Base-by-base conservation (phyloP, 2,888 invertebrate genomes). In the Drosophila lutescens region DNA sequence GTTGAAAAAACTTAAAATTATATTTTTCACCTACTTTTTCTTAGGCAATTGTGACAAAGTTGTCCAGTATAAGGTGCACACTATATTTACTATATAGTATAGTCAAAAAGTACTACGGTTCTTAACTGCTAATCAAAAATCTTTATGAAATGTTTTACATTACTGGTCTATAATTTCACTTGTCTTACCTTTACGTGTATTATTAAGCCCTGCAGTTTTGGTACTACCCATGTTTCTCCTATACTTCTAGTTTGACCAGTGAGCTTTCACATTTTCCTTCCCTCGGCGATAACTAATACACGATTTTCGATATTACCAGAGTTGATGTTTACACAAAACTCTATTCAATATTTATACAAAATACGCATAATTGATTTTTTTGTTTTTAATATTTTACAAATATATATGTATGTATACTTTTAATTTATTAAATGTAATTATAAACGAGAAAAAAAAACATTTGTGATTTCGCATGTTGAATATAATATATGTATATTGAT, bases 361-460 rank as follows among this genome's bases (percentile, higher is more conserved):
- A 43, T 43, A 43, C 20, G 20, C 43, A 13, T 43, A 43, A 20
- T 38, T 60, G 38, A 43, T 60, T 71, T 65, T 70, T 62, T 62
- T 61, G 56, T 73, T 72, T 68, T 67, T 69, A 63, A 69, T 74
- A 60, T 71, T 66, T 79, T 71, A 55, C 60, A 78, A 51, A 58
- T 57, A 67, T 66, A 65, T 57, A 65, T 56, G 61, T 53, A 57
- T 36, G 32, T 40, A 51, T 61, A 32, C 43, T 54, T 63, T 53
- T 72, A 73, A 79, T 71, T 82, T 82, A 77, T 79, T 70, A 66
- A 74, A 67, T 58, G 59, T 65, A 71, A 63, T 74, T 70, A 66
- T 72, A 65, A 53, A 68, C 49, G 47, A 51, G 41, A 34, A 58
- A 23, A 46, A 47, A 43, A 54, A 49, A 60, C 40, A 59, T 66